Evolutionary conservation across 2,888 invertebrate genomes (phyloP), one percentile per base, ranked within the genome.

Genomic region (Osedax fenrisi): DNA sequence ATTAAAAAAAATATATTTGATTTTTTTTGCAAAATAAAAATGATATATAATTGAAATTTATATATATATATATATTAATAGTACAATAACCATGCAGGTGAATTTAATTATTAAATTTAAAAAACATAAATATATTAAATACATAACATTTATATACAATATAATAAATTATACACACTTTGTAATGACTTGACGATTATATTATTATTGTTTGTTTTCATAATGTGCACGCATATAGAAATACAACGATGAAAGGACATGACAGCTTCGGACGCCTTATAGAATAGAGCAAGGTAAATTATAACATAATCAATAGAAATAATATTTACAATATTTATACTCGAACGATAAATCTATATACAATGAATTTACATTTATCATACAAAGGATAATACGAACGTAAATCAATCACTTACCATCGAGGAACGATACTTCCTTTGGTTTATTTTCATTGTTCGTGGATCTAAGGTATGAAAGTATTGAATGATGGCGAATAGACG

Each of bases 351-450:
- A n/a, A n/a, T n/a, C n/a, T n/a, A n/a, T n/a, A n/a, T n/a, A n/a
- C n/a, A n/a, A n/a, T n/a, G n/a, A n/a, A n/a, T n/a, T n/a, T n/a
- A n/a, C n/a, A n/a, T n/a, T n/a, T n/a, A n/a, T n/a, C n/a, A n/a
- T n/a, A n/a, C n/a, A n/a, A n/a, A n/a, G n/a, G n/a, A n/a, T n/a
- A n/a, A n/a, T n/a, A n/a, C n/a, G n/a, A n/a, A n/a, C n/a, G n/a
- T n/a, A n/a, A n/a, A n/a, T n/a, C n/a, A n/a, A n/a, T n/a, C 22
- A 88, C 92, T 90, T 88, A 93, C 97, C 97, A 97, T 94, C 81
- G 92, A 90, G 73, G 97, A 97, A 87, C 93, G 94, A 87, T 95
- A 98, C 87, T 91, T 93, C 84, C 97, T 89, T 86, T 95, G 94
- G 83, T 93, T 91, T 81, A 97, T 90, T 88, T 96, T 92, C 83